Evolutionary conservation across 53 echinoderm and acorn worm species (phyloP), one percentile per base, ranked within the genome.

Genomic region (Stichopus horrens): DNA sequence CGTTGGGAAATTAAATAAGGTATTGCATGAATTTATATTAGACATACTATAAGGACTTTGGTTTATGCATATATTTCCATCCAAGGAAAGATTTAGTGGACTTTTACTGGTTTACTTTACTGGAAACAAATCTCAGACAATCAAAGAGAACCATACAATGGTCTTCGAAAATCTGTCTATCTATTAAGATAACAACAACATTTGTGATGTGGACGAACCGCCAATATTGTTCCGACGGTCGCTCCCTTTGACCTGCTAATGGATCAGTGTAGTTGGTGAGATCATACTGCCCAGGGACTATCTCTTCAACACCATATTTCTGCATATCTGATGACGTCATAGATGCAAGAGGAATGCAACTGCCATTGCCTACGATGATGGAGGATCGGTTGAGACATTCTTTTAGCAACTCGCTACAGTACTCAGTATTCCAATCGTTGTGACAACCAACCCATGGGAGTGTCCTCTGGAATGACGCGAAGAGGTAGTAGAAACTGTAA

Each of bases 151-250:
- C 16, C 63, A 63, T 0, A 16, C 16, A 13, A 16, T 13, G 14
- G 16, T 9, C 8, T 63, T 63, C 4, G 11, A 5, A 13, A 16
- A 16, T 63, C 16, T 13, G 4, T 63, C 16, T 16, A 63, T 10
- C 16, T 63, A 63, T 10, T 63, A 63, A 63, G 63, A 63, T 5
- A 16, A 13, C 11, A 13, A 13, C 10, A 16, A 63, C 8, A 16
- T 63, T 63, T 63, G 63, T 10, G 7, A 13, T 13, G 37, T 37
- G 37, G 16, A 75, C 75, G 9, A 9, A 92, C 92, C 76, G 89
- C 92, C 92, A 92, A 59, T 92, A 92, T 76, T 92, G 89, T 60
- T 92, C 92, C 54, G 88, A 83, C 5, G 92, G 85, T 7, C 88
- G 66, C 18, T 60, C 23, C 18, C 92, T 73, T 16, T 71, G 19